Evolutionary conservation across 2,797 vertebrate species (phyloP), one percentile per base, ranked within the genome.

Genomic region (Xenopus petersii): DNA sequence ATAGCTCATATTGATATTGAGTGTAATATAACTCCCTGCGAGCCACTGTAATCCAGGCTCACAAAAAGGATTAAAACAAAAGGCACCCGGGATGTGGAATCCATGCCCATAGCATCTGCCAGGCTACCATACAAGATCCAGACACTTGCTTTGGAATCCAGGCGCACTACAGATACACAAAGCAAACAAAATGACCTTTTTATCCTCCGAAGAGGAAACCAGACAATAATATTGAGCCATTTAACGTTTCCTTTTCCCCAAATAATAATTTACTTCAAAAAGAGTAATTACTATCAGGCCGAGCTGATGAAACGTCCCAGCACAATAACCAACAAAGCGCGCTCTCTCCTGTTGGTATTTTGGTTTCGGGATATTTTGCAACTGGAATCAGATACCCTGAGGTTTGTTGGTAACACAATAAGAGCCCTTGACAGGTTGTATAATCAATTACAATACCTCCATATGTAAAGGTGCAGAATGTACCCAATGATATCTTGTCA

Each of bases 201-300:
- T 55, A 71, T 47, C 64, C 60, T 30, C 33, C 0, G 10, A 55
- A 63, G 64, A 78, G 59, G 36, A 58, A 78, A 58, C 63, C 59
- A 64, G 71, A 64, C 36, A 54, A 64, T 30, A 78, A 69, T 64
- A 69, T 64, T n/a, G 61, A 68, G 48, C 60, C 30, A 63, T 78
- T 73, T 64, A 78, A 64, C 24, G 8, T 55, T 77, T 56, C 70
- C 64, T 77, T 72, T 72, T 60, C 33, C 33, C 70, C 33, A 69
- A 51, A 64, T 69, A 60, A 69, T 68, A 70, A 68, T 73, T 51
- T 58, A 78, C 71, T 78, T 78, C 75, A 78, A 69, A 73, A 78
- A 78, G 58, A 30, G 71, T 65, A 69, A 79, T 79, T 79, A 78
- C 70, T 47, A 69, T 64, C 51, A 73, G 66, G 56, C 67, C 64